phyloP scores from a whole-genome alignment of 2,888 invertebrate species.

The Lymantria monacha region DNA sequence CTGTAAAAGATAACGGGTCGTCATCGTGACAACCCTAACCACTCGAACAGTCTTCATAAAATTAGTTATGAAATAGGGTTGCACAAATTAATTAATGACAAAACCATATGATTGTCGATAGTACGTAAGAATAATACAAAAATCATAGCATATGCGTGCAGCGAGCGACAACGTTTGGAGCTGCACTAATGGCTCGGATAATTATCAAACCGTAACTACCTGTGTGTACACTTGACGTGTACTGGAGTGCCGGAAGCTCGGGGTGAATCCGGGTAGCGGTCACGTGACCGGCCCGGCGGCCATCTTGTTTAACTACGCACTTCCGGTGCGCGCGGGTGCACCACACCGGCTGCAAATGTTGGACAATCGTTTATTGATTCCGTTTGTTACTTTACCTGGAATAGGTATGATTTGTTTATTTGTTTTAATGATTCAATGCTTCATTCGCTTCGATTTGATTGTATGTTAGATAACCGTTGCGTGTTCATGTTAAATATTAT shows the following conservation, averaged over 20 bases:
- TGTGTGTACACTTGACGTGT: constrained; percentile 77
- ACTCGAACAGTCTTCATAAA: constrained; percentile 12
- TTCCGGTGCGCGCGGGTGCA: constrained; percentile 64
- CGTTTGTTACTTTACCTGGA: constrained; percentile 18
- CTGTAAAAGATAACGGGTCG: constrained; percentile 2
- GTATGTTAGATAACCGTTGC: too few species aligned
- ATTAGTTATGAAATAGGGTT: constrained; percentile 14
- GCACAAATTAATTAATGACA: constrained; percentile 15
- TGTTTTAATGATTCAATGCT: not conserved
- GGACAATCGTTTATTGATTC: constrained; percentile 50
- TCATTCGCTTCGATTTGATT: too few species aligned
- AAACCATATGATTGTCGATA: constrained; percentile 4
- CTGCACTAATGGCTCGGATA: constrained; percentile 51
- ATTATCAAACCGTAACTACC: constrained; percentile 67
- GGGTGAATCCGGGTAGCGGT: constrained; percentile 71
- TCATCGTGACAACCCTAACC: constrained; percentile 6
- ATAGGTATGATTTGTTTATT: constrained; percentile 31
- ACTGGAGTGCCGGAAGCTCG: constrained; percentile 72
- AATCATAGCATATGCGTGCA: constrained; percentile 70
- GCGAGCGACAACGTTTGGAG: constrained; percentile 51
- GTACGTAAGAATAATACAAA: constrained; percentile 18
- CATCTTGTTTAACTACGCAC: constrained; percentile 76
- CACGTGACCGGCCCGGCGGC: constrained; percentile 67
- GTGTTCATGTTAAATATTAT: too few species aligned
- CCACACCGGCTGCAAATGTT: constrained; percentile 43